Evolutionary conservation across 2,113 vertebrate species (phyloP).

Genomic region (Myotis lucifugus): DNA sequence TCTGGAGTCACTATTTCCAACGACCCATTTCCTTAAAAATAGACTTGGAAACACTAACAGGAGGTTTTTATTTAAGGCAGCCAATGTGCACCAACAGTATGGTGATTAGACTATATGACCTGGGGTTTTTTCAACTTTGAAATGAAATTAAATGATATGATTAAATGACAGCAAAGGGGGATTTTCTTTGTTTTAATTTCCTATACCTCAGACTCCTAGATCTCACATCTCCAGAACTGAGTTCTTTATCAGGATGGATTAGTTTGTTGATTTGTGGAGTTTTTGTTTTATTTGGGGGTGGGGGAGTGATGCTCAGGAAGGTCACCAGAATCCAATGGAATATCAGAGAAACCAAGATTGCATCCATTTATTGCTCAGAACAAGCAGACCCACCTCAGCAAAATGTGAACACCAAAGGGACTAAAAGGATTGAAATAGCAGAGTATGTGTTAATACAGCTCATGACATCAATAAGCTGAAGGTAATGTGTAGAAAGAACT

Average conservation of each 20-base stretch:
- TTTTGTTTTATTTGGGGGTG: background rate
- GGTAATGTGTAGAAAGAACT: background rate
- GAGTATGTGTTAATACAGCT: slow-evolving; percentile 15
- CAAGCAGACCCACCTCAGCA: background rate
- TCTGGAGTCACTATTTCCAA: slow-evolving; percentile 5
- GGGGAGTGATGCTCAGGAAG: background rate
- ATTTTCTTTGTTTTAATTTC: background rate
- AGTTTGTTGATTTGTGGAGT: background rate
- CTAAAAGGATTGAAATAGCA: background rate
- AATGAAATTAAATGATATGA: background rate
- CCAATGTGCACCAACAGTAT: background rate
- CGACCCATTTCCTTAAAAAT: slow-evolving; percentile 37
- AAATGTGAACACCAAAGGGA: background rate
- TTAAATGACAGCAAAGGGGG: background rate
- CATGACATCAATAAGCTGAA: background rate
- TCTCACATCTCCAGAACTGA: background rate
- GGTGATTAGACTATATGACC: background rate
- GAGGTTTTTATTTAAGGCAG: background rate
- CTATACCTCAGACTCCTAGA: background rate
- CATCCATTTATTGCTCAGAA: background rate
- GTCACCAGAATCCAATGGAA: background rate
- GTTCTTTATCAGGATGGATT: background rate
- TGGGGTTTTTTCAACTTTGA: background rate
- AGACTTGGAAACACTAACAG: background rate
- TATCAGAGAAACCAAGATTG: background rate